Evolutionary conservation across 2,888 invertebrate species (phyloP), one percentile per base, ranked within the genome.

Genomic region (Zygothrica quintamaculata): DNA sequence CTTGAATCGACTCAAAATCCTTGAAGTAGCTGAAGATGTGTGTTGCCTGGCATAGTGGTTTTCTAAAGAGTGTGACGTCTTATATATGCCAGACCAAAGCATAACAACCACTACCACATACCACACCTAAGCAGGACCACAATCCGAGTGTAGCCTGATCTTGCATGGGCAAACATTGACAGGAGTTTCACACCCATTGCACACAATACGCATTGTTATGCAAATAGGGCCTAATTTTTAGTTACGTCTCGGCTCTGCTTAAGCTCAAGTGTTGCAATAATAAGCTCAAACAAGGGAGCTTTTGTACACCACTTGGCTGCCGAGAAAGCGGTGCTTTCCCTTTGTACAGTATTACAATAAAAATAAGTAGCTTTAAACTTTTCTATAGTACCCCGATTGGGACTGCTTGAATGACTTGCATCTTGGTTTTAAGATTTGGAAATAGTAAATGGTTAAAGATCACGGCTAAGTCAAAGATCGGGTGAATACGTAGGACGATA

Each of bases 21-120:
- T 60, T n/a, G 31, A 16, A 57, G 62, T 60, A 64, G 65, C 68
- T 64, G 58, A 29, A 39, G 37, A 36, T 11, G 40, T 8, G 44
- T 6, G 18, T 44, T 11, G 36, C 8, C 44, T 5, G 18, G 48
- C 62, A 73, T 65, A 79, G 59, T 69, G 62, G 52, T 74, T 61
- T 84, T 80, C 59, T 79, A 71, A 80, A 61, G 65, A 84, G 80
- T 65, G 74, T 77, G 84, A 79, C 81, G 78, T 79, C 78, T 80
- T 65, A 74, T 65, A 80, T 75, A 59, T 43, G 31, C 40, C 58
- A 66, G 75, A 77, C 72, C n/a, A n/a, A 72, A 58, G 72, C 60
- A 42, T 46, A 61, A 57, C 57, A 51, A 34, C 51, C 47, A 15
- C 9, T 31, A 34, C 31, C n/a, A 31, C n/a, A 12, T 13, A 16